Evolutionary conservation across 1,140 invertebrate genomes (phyloP), one percentile per base, ranked within the genome.

Genomic region (Holotrichia oblita): DNA sequence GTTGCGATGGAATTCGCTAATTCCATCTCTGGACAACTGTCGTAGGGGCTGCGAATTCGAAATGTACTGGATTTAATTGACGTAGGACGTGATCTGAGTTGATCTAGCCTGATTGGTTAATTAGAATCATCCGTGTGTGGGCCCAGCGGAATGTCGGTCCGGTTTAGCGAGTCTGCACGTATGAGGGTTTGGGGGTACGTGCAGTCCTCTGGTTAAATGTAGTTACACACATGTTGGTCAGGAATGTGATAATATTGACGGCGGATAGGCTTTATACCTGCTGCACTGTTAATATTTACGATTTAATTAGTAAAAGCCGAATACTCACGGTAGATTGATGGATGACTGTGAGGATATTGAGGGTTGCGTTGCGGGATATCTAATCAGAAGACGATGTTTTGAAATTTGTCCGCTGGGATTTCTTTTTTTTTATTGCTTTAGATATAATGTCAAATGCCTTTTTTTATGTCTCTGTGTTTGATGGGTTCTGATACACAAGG

Each of bases 71-170:
- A 55, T 55, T 55, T 55, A 55, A 55, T 55, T 55, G 48, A 55
- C 48, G 17, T 55, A 55, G 48, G 48, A 55, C 48, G 48, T 55
- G 48, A 55, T 55, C 48, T 55, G 48, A 55, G 48, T 55, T 55
- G 48, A 55, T 55, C 48, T 14, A 17, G 48, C 12, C 48, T n/a
- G 14, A 55, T 55, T 55, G 48, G n/a, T 55, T 55, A 55, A 55
- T 55, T 55, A 55, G 48, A 55, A 7, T 17, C 48, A 55, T n/a
- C 48, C 6, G 48, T 14, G 48, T 55, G 48, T 17, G 48, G 48
- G 14, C 48, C 17, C 48, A 6, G 14, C 14, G 48, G 48, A 55
- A 55, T 17, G 48, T 55, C 48, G 48, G 48, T 17, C 44, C 10
- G n/a, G 44, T 48, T 6, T 48, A 12, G 44, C 10, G 48, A 55